phyloP scores from a whole-genome alignment of 1,140 invertebrate species.

The Polypedilum vanderplanki region DNA sequence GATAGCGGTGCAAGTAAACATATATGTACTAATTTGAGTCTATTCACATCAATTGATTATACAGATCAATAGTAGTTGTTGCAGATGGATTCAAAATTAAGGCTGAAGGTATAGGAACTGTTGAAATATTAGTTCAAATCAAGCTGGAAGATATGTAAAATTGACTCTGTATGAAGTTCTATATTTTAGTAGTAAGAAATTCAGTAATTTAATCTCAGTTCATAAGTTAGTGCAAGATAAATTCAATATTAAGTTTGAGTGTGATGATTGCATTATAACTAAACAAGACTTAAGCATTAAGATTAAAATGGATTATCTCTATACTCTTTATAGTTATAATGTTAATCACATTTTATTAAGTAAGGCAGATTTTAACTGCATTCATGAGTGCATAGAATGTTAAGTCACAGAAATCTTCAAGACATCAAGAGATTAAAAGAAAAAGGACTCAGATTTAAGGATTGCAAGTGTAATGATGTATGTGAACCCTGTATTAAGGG shows the following conservation, averaged over 20 bases:
- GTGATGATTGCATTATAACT: neutral
- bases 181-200: neutral
- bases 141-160: neutral
- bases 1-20: neutral
- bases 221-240: neutral
- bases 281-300: neutral
- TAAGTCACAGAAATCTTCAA: neutral
- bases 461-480: conserved; percentile 32
- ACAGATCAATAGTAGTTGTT: neutral
- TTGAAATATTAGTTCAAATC: neutral
- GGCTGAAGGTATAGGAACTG: neutral
- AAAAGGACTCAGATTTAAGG: conserved; percentile 33
- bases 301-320: neutral
- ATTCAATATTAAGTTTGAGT: neutral
- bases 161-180: neutral
- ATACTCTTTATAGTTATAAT: neutral
- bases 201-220: neutral
- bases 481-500: conserved; percentile 35
- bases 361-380: neutral
- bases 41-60: neutral
- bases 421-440: conserved; percentile 31
- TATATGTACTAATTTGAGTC: neutral
- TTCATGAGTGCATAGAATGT: neutral
- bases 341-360: neutral
- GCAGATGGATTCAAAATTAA: neutral